Evolutionary conservation across 2,113 vertebrate species (phyloP).

Genomic region (Sinocyclocheilus maitianheensis): DNA sequence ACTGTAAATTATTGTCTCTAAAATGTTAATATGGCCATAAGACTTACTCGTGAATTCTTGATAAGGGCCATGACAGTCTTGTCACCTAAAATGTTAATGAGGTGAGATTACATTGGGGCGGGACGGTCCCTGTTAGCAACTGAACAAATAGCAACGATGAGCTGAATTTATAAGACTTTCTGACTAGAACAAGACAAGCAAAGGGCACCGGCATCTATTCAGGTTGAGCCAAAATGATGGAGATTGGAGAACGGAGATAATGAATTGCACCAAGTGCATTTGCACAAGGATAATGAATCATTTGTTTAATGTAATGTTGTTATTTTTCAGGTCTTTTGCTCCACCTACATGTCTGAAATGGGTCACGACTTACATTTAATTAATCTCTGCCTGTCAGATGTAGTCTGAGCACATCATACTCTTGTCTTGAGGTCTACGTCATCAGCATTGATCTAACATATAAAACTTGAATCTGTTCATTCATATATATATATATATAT

Average conservation of each 20-base stretch:
- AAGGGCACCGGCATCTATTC: slow-evolving; percentile 57
- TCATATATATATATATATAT: neutral
- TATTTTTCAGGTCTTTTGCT: slow-evolving; percentile 33
- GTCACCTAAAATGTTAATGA: slow-evolving; percentile 82
- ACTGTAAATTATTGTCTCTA: slow-evolving; percentile 74
- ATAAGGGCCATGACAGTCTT: slow-evolving; percentile 69
- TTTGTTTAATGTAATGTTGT: slow-evolving; percentile 38
- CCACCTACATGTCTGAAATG: slow-evolving; percentile 30
- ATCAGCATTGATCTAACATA: neutral
- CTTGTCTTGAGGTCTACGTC: neutral
- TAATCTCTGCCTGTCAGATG: slow-evolving; percentile 12
- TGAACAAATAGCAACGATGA: slow-evolving; percentile 72
- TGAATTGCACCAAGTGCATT: slow-evolving; percentile 61
- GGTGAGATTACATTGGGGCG: slow-evolving; percentile 67
- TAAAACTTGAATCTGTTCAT: neutral
- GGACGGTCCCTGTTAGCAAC: slow-evolving; percentile 64
- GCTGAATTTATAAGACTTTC: slow-evolving; percentile 61
- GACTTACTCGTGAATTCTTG: slow-evolving; percentile 75
- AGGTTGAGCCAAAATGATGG: slow-evolving; percentile 38
- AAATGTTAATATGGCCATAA: slow-evolving; percentile 80
- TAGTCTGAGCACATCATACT: neutral
- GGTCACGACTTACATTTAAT: slow-evolving; percentile 29
- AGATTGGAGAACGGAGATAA: slow-evolving; percentile 62
- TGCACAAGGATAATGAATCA: slow-evolving; percentile 53
- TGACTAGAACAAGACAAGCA: slow-evolving; percentile 62